Base-by-base conservation (phyloP, 2,888 invertebrate genomes). In the Stenotaenia linearis region DNA sequence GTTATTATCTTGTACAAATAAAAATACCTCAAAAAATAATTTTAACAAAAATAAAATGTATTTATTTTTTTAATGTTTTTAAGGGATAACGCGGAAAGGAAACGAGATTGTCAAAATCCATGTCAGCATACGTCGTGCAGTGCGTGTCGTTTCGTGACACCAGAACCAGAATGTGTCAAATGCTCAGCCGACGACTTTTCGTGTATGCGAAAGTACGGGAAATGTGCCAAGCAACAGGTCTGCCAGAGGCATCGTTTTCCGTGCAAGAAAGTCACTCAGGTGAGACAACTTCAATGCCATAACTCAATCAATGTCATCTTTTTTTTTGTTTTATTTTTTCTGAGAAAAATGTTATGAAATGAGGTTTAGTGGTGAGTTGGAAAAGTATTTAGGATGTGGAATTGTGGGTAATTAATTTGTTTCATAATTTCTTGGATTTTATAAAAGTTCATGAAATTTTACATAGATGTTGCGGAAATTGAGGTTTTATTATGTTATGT, bases 101-200 rank as follows among this genome's bases (percentile, higher is more conserved):
- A 82, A 56, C 83, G 83, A 69, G 82, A 82, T 9, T 86, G 86
- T 79, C 85, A 86, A 77, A 84, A 84, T 0, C 81, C 83, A 4
- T 86, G 86, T 81, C 86, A 86, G 80, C 86, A 86, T 81, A 86
- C 86, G 21, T 86, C 86, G 12, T 86, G 86, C 80, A 83, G 83
- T 75, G 85, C 85, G 5, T 86, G 86, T 81, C 82, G 82, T 18
- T 84, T 84, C 80, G 82, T 84, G 1, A 79, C 82, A 69, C 80
- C 79, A 1, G 83, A 83, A 45, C 83, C 83, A 21, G 82, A 82
- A 32, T 86, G 86, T 80, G 83, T 82, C 50, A 83, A 83, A 37
- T 86, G 86, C 80, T 40, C 78, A 1, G 81, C 83, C 78, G 84
- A 85, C 80, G 86, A 86, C 82, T 84, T 85, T 83, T 81, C 82